Percentiles rank a stretch among this genome's conserved stretches.
These are phyloP conservation scores for Penaeus vannamei DNA, from an alignment of 1,140 invertebrate species.

Conservation along the genomic window DNA sequence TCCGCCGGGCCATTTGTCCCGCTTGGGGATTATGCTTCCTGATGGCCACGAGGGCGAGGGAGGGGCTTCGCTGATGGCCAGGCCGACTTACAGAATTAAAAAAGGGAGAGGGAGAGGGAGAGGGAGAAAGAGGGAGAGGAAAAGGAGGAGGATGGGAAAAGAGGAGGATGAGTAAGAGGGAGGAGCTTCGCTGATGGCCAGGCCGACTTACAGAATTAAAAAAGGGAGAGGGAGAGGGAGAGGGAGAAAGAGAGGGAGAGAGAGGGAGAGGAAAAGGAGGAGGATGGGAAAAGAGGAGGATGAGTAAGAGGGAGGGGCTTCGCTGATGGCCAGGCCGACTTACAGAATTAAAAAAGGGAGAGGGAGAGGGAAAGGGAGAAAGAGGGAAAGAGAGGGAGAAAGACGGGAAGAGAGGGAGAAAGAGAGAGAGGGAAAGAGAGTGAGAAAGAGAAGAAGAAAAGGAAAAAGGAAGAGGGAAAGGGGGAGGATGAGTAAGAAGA, in stretches of 20 bases:
- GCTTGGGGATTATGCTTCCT: neutral
- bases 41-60: neutral
- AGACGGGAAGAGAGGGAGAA: neutral
- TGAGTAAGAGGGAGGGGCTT: neutral
- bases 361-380: neutral
- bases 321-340: neutral
- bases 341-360: neutral
- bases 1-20: constrained; percentile 41
- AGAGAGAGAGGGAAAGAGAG: neutral
- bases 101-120: no score
- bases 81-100: no score
- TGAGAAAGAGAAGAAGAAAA: neutral
- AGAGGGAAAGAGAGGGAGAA: neutral
- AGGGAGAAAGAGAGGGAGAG: no score
- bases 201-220: no score
- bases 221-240: no score
- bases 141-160: neutral
- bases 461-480: neutral
- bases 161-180: neutral
- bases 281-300: neutral
- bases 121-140: no score
- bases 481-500: neutral
- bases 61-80: no score
- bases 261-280: no score
- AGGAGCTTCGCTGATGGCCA: neutral